phyloP scores from a whole-genome alignment of 2,113 vertebrate genomes.

The Pseudonaja textilis region DNA sequence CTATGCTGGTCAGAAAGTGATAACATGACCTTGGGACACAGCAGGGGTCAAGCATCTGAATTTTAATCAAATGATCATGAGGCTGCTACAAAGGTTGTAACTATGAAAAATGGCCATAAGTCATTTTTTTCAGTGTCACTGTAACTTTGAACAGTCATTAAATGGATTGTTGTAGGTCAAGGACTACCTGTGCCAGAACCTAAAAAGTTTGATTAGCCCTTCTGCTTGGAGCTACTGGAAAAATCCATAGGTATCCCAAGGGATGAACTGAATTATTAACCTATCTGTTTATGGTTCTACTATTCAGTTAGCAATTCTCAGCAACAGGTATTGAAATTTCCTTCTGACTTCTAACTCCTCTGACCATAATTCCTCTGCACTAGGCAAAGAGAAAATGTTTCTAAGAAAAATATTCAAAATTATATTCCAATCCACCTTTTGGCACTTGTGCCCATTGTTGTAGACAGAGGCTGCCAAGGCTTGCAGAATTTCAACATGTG shows the following conservation, averaged over 20 bases:
- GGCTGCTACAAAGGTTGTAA: too few species aligned
- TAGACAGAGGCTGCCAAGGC: conserved; percentile 88
- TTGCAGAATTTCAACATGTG: conserved; percentile 86
- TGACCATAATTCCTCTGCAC: neutral
- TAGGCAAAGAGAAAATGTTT: neutral
- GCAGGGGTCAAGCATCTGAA: too few species aligned
- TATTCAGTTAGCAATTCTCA: neutral
- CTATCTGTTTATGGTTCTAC: neutral
- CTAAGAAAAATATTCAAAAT: neutral
- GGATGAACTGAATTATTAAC: neutral
- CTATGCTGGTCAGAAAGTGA: too few species aligned
- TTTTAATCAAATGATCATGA: too few species aligned
- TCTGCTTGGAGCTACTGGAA: neutral
- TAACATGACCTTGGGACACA: too few species aligned
- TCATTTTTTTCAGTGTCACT: too few species aligned
- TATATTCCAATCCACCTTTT: conserved; percentile 76
- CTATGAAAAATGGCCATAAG: too few species aligned
- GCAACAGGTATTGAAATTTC: neutral
- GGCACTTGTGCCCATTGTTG: conserved; percentile 87
- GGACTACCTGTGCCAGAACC: neutral
- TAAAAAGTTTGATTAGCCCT: neutral
- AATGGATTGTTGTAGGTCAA: too few species aligned
- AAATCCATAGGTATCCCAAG: neutral
- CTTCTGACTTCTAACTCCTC: neutral
- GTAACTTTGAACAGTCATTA: too few species aligned